These are phyloP conservation scores for Zaprionus inermis DNA, from an alignment of 1,140 invertebrate genomes.

Conservation along the genomic window DNA sequence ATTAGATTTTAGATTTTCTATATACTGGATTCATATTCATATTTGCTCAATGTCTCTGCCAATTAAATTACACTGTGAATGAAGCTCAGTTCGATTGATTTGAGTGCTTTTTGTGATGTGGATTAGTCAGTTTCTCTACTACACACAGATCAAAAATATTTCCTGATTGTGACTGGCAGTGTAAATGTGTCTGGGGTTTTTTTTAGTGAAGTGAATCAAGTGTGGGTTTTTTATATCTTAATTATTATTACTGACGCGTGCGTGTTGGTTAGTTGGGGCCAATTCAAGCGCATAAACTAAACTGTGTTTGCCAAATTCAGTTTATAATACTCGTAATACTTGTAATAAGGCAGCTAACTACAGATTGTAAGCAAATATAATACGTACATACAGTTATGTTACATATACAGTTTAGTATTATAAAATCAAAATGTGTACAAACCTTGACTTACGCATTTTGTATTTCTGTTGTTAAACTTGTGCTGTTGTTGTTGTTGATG, in stretches of 20 bases:
- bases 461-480: slow-evolving; percentile 51
- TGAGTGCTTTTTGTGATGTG: neutral
- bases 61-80: slow-evolving; percentile 19
- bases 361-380: slow-evolving; percentile 1
- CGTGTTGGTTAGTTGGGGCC: slow-evolving; percentile 40
- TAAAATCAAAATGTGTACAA: slow-evolving; percentile 71
- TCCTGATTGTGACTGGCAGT: neutral
- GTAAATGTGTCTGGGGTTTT: slow-evolving; percentile 3
- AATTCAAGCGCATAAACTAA: slow-evolving; percentile 35
- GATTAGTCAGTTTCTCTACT: neutral
- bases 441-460: slow-evolving; percentile 80
- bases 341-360: slow-evolving; percentile 14
- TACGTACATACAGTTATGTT: slow-evolving; percentile 12
- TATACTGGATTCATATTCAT: too few species aligned
- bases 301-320: slow-evolving; percentile 11
- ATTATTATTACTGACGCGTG: slow-evolving; percentile 30
- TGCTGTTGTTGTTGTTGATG: slow-evolving; percentile 54
- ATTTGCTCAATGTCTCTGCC: neutral
- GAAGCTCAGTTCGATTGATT: neutral
- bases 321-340: slow-evolving; percentile 10
- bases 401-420: slow-evolving; percentile 31
- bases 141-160: neutral
- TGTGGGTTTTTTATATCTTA: slow-evolving; percentile 7
- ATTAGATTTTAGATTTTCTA: too few species aligned
- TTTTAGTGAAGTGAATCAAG: slow-evolving; percentile 9